A percentile compares a stretch with the other conserved stretches of the same genome.
Conservation (phyloP, 2,797 vertebrate species). For the Sternarchorhynchus goeldii region DNA sequence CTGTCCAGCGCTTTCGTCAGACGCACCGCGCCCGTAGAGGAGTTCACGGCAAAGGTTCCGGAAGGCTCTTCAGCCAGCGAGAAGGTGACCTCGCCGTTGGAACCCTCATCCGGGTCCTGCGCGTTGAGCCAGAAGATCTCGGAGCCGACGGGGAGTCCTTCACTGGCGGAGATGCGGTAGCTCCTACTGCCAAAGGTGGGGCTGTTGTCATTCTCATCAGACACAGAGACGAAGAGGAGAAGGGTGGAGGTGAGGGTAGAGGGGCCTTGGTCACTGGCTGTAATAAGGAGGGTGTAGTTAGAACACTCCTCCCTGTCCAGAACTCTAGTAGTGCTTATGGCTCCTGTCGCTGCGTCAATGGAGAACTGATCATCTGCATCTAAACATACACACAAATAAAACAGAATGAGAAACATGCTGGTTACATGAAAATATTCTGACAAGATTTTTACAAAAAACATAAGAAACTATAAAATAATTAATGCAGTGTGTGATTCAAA, state of each 20-base stretch:
- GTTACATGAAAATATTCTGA: too few relatives aligned
- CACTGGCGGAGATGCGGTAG: constrained; percentile 80
- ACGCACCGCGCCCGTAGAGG: constrained; percentile 71
- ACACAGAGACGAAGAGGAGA: constrained; percentile 76
- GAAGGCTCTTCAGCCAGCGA: constrained; percentile 78
- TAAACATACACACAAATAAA: constrained; percentile 28
- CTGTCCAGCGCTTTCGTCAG: constrained; percentile 78
- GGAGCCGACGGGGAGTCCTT: constrained; percentile 78
- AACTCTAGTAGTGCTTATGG: constrained; percentile 73
- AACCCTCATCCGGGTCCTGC: constrained; percentile 81
- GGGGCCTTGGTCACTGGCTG: constrained; percentile 81
- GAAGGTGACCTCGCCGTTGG: constrained; percentile 82
- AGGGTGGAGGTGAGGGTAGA: constrained; percentile 72
- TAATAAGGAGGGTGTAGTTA: constrained; percentile 82
- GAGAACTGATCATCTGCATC: constrained; percentile 79
- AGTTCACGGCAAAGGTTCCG: constrained; percentile 79
- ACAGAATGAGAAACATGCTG: neutral
- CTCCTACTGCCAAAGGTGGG: constrained; percentile 76
- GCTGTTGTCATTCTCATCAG: constrained; percentile 90
- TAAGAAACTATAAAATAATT: too few relatives aligned
- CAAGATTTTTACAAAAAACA: too few relatives aligned
- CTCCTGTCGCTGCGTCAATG: constrained; percentile 81
- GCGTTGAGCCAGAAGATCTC: constrained; percentile 78
- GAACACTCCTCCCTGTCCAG: constrained; percentile 85
- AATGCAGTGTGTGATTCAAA: too few relatives aligned